Conservation (phyloP, 1,140 invertebrate species). For the Phymorhynchus buccinoides region DNA sequence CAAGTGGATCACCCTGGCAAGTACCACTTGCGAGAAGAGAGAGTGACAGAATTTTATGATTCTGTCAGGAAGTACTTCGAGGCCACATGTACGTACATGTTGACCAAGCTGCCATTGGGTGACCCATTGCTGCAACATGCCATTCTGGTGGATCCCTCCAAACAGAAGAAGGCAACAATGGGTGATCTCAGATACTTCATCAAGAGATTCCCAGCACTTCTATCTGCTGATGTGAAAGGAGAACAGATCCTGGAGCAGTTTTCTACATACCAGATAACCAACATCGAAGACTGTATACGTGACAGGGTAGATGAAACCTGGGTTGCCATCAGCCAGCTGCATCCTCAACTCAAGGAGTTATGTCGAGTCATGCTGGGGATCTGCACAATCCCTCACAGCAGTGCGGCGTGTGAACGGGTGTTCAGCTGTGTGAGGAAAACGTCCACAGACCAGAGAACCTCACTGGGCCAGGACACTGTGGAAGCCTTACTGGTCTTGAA, state of each 20-base stretch:
- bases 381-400: conserved; percentile 1
- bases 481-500: background rate
- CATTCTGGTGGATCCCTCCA: background rate
- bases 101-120: background rate
- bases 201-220: background rate
- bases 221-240: background rate
- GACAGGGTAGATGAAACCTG: background rate
- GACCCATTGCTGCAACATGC: background rate
- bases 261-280: background rate
- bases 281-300: background rate
- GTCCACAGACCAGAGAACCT: background rate
- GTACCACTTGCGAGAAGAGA: background rate
- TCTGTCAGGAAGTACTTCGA: background rate
- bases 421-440: background rate
- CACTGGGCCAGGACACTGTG: background rate
- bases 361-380: conserved; percentile 18
- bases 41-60: background rate
- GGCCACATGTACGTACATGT: background rate
- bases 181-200: background rate
- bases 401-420: conserved; percentile 6
- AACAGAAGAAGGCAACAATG: background rate
- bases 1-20: background rate
- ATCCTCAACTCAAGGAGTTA: background rate
- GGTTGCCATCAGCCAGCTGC: too few species aligned
- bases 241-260: background rate